phyloP scores from a whole-genome alignment of 2,113 vertebrate species.

The Mus musculus region GRCm39 chr2:103516501-103517000 shows the following conservation, averaged over 20 bases:
- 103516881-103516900: not conserved
- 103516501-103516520: not conserved
- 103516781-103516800: not conserved
- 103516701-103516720: not conserved
- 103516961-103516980: not conserved
- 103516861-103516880: not conserved
- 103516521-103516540: not conserved
- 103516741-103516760: not conserved
- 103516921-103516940: not conserved
- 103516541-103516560: not conserved
- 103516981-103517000: not conserved
- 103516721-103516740: not conserved
- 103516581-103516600: not conserved
- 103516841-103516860: not conserved
- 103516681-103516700: not conserved
- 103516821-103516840: not conserved
- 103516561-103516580: not conserved
- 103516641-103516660: not conserved
- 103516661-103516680: not conserved
- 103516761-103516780: not conserved
- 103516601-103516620: not conserved
- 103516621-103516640: not conserved
- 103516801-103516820: not conserved
- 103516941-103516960: not conserved
- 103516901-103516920: not conserved